phyloP scores from a whole-genome alignment of 2,888 invertebrate species.

The Rhagonycha lutea region DNA sequence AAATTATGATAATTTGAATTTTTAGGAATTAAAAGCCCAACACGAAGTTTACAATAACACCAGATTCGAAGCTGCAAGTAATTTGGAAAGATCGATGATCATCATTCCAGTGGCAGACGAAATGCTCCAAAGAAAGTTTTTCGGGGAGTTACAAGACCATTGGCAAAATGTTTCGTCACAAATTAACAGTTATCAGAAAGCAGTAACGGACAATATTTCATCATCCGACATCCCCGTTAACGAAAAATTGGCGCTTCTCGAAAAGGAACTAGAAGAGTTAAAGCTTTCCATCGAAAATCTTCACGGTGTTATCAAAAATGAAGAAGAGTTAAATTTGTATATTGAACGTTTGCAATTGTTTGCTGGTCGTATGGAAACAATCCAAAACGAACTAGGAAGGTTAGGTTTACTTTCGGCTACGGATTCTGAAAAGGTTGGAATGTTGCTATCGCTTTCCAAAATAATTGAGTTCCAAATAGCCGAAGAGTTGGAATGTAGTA shows the following conservation, averaged over 20 bases:
- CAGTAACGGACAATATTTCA: conserved; percentile 72
- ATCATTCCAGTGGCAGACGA: conserved; percentile 84
- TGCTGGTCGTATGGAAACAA: conserved; percentile 73
- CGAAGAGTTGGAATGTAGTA: conserved; percentile 78
- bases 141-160: conserved; percentile 75
- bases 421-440: conserved; percentile 79
- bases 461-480: conserved; percentile 72
- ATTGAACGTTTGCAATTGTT: conserved; percentile 80
- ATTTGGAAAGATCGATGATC: conserved; percentile 77
- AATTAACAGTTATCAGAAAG: conserved; percentile 68
- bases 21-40: conserved; percentile 80
- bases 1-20: background rate
- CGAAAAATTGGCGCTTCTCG: conserved; percentile 75
- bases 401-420: conserved; percentile 72
- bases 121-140: conserved; percentile 78
- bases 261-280: conserved; percentile 77
- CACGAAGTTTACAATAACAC: conserved; percentile 82
- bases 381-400: conserved; percentile 79
- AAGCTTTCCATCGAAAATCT: conserved; percentile 70
- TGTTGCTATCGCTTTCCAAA: conserved; percentile 70
- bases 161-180: conserved; percentile 70
- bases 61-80: conserved; percentile 71
- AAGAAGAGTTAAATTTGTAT: conserved; percentile 80
- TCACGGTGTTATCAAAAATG: conserved; percentile 79
- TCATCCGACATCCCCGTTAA: conserved; percentile 74